A percentile compares a stretch with the other conserved stretches of the same genome.
phyloP scores from a whole-genome alignment of 2,888 invertebrate species.

The Lasiommata megera region DNA sequence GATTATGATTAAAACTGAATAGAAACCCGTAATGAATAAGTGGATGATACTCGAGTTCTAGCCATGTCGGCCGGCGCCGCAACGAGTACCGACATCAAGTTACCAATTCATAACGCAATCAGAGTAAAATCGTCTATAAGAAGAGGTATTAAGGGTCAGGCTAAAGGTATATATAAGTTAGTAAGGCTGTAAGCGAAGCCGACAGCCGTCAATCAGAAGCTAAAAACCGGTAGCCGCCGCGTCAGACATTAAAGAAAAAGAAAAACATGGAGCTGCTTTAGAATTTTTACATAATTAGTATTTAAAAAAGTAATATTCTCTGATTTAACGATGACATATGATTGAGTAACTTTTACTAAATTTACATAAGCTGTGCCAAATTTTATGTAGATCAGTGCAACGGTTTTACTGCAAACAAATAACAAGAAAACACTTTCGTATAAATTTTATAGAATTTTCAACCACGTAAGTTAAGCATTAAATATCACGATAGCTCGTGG shows the following conservation, averaged over 20 bases:
- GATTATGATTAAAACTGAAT: conserved; percentile 77
- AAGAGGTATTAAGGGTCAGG: conserved; percentile 30
- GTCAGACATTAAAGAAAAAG: conserved; percentile 72
- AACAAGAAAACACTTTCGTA: no score
- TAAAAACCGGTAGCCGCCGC: conserved; percentile 79
- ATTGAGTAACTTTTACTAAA: no score
- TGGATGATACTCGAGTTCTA: conserved; percentile 78
- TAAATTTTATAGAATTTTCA: no score
- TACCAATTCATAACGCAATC: conserved; percentile 11
- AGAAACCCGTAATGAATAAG: conserved; percentile 75
- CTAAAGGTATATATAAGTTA: conserved; percentile 40
- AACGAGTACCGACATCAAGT: conserved; percentile 54
- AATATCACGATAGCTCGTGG: no score
- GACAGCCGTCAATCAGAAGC: conserved; percentile 80
- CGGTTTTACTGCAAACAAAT: no score
- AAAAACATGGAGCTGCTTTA: conserved; percentile 60
- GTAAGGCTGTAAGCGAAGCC: conserved; percentile 67
- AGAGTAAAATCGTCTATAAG: conserved; percentile 41
- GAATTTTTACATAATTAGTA: not conserved
- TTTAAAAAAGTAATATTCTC: not conserved
- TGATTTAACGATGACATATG: not conserved
- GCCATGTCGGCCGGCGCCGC: conserved; percentile 74
- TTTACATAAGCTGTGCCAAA: no score
- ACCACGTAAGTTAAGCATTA: no score
- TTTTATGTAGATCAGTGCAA: no score